These are phyloP conservation scores for Metallyticus violacea DNA, from an alignment of 2,888 invertebrate species.

Conservation along the genomic window DNA sequence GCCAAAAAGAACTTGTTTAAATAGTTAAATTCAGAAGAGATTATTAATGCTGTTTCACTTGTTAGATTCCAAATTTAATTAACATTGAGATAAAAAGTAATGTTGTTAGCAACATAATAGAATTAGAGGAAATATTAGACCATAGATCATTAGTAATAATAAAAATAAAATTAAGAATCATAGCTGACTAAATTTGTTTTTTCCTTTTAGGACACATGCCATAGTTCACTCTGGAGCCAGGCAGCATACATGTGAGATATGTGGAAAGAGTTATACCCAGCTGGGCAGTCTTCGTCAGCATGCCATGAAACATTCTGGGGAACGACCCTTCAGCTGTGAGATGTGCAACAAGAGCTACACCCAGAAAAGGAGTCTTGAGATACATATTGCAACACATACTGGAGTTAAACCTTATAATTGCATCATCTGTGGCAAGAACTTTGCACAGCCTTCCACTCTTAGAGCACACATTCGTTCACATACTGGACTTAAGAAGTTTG, in stretches of 20 bases:
- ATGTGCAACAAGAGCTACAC: not conserved
- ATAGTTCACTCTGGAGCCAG: not conserved
- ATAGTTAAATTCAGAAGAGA: too few relatives aligned
- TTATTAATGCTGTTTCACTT: too few relatives aligned
- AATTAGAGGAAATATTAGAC: too few relatives aligned
- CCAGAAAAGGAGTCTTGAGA: not conserved
- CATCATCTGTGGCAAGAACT: not conserved
- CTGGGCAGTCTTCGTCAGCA: not conserved
- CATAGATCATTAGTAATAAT: too few relatives aligned
- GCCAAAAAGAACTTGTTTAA: too few relatives aligned
- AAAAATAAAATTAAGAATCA: too few relatives aligned
- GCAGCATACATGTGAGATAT: not conserved
- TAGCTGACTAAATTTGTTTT: too few relatives aligned
- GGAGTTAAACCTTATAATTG: not conserved
- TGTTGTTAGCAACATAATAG: too few relatives aligned
- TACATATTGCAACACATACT: not conserved
- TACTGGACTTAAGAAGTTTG: not conserved
- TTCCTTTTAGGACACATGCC: not conserved
- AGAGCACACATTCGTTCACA: not conserved
- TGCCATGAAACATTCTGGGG: not conserved
- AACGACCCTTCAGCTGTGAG: not conserved
- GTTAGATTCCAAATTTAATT: too few relatives aligned
- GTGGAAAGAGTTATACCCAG: not conserved
- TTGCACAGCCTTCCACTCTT: not conserved
- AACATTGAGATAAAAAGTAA: too few relatives aligned